Base-by-base conservation (phyloP, 2,113 vertebrate species). In the Triplophysa dalaica region DNA sequence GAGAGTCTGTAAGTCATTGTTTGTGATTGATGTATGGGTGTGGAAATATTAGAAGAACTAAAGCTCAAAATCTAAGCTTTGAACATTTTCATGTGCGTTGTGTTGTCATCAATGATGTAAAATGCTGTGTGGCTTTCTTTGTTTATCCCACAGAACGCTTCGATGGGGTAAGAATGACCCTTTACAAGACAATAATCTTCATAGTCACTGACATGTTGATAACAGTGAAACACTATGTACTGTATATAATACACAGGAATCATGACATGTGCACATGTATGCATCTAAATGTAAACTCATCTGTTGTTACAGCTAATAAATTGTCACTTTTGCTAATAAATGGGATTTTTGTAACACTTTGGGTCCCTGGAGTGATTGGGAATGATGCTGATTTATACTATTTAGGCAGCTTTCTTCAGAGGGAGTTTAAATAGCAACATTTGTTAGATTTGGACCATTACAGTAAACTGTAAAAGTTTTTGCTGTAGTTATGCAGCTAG, bases 301-400 rank as follows among this genome's bases (percentile, higher is more conserved):
- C 33, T 83, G 52, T 50, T 85, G 82, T 83, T 19, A 63, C 58
- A 8, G 66, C 45, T 84, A 61, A 29, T 10, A 33, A 45, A 65
- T 65, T 64, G 77, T 85, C 77, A 70, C 77, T 86, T 90, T 89
- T 86, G 89, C 85, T 87, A 90, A 91, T 89, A 87, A 76, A 82
- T 84, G 50, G 19, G 62, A 67, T 75, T 72, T 83, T 87, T 79
- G 1, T 75, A 65, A 77, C 77, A 81, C 56, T 63, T 83, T 8
- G 65, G 78, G 74, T 82, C 75, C 0, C 70, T 56, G 70, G 24
- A 50, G 84, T 72, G 85, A 87, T 86, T 86, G 86, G 33, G 43
- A 29, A 62, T 1, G 65, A 83, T 38, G 33, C 33, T 38, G 33
- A 14, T 52, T 5, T 16, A 4, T 17, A 52, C 4, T 52, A 52